Evolutionary conservation across 2,888 invertebrate genomes (phyloP).

Genomic region (Drosophila melanosoma): DNA sequence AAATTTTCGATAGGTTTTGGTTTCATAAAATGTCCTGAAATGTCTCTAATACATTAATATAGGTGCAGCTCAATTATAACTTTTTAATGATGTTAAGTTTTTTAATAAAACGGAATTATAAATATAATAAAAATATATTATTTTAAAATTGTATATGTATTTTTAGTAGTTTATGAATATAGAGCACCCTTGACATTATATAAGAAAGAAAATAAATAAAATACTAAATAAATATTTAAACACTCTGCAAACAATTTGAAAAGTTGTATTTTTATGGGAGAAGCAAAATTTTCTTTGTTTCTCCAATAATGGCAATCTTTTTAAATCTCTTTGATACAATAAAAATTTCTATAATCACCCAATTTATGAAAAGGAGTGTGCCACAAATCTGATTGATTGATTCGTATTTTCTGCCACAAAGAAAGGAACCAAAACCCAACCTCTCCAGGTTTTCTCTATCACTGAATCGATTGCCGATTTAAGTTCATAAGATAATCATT

Average conservation of each 20-base stretch:
- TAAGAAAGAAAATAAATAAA: not conserved
- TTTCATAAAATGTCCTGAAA: not conserved
- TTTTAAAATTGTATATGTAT: not conserved
- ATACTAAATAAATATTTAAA: not conserved
- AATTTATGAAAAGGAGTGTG: not conserved
- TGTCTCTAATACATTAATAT: not conserved
- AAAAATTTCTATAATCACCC: not conserved
- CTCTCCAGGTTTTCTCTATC: no score
- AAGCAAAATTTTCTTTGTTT: not conserved
- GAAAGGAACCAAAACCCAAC: not conserved
- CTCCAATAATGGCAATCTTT: not conserved
- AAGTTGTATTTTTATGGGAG: not conserved
- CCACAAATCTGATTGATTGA: not conserved
- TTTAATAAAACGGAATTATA: not conserved
- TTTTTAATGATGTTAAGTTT: not conserved
- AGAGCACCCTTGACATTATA: not conserved
- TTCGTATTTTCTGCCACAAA: not conserved
- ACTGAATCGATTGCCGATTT: not conserved
- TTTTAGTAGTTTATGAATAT: not conserved
- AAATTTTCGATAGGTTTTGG: not conserved
- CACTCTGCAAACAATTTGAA: not conserved
- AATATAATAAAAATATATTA: not conserved
- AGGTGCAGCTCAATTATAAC: not conserved
- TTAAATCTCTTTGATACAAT: not conserved
- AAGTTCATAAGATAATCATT: not conserved